phyloP scores from a whole-genome alignment of 2,888 invertebrate species.

The Apodemia hepburni region DNA sequence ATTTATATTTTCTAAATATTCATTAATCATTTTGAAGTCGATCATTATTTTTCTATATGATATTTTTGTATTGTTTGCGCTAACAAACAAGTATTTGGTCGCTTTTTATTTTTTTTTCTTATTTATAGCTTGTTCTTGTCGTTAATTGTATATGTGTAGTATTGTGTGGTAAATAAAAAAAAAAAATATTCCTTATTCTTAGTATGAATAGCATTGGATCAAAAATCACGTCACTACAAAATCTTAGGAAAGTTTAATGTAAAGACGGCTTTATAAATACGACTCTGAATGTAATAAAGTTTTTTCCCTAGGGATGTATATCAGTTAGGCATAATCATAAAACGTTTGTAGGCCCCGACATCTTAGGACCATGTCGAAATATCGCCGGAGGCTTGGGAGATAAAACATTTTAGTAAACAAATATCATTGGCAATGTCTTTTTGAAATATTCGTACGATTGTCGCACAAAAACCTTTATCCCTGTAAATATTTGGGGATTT shows the following conservation, averaged over 20 bases:
- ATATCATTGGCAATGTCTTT: conserved; percentile 4
- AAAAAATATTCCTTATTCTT: neutral
- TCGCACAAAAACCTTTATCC: neutral
- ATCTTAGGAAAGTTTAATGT: neutral
- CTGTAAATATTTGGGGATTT: neutral
- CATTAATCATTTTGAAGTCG: too few relatives aligned
- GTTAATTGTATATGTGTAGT: too few relatives aligned
- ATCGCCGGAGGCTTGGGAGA: conserved; percentile 7
- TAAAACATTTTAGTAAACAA: conserved; percentile 17
- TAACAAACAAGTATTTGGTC: neutral
- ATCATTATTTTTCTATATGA: neutral
- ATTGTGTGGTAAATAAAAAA: too few relatives aligned
- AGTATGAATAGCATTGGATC: neutral
- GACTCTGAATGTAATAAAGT: conserved; percentile 30
- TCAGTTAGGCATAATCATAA: conserved; percentile 31
- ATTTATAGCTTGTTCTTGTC: too few relatives aligned
- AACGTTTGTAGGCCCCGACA: conserved; percentile 23
- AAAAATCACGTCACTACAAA: neutral
- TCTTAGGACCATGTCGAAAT: conserved; percentile 19
- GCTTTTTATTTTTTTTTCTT: too few relatives aligned
- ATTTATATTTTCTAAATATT: too few relatives aligned
- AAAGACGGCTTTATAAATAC: conserved; percentile 18
- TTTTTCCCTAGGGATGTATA: conserved; percentile 28
- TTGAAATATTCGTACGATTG: neutral
- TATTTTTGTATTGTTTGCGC: neutral